Evolutionary conservation across 2,888 invertebrate genomes (phyloP).

Genomic region (Litoditis marina): DNA sequence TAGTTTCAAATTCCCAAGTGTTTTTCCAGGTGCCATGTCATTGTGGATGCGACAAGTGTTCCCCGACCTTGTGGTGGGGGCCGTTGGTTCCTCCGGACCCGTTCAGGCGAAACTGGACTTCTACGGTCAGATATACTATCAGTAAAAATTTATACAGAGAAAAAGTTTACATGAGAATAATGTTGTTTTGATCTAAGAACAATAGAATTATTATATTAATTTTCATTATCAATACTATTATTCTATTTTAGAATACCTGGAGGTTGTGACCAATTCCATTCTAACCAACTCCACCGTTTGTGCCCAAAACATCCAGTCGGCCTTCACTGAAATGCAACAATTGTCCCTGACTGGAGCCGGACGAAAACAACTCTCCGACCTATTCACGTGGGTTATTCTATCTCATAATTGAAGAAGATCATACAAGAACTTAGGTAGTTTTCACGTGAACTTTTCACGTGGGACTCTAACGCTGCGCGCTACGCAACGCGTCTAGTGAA

Average conservation of each 20-base stretch:
- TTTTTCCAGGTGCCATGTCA: constrained; percentile 76
- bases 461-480: too few relatives aligned
- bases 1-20: background rate
- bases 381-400: constrained; percentile 19
- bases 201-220: too few relatives aligned
- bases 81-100: constrained; percentile 86
- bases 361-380: constrained; percentile 16
- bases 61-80: constrained; percentile 77
- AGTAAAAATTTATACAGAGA: constrained; percentile 2
- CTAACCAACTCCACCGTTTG: constrained; percentile 22
- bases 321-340: constrained; percentile 24
- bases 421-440: too few relatives aligned
- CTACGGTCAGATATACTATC: constrained; percentile 68
- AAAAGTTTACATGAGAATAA: too few relatives aligned
- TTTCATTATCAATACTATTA: too few relatives aligned
- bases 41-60: constrained; percentile 84
- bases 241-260: constrained; percentile 28
- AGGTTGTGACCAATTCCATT: constrained; percentile 32
- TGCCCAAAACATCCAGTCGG: constrained; percentile 24
- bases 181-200: too few relatives aligned
- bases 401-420: background rate
- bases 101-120: constrained; percentile 81
- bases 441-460: too few relatives aligned
- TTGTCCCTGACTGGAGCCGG: constrained; percentile 25
- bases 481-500: too few relatives aligned